Evolutionary conservation across 2,888 invertebrate genomes (phyloP).

Genomic region (Diaprepes abbreviatus): DNA sequence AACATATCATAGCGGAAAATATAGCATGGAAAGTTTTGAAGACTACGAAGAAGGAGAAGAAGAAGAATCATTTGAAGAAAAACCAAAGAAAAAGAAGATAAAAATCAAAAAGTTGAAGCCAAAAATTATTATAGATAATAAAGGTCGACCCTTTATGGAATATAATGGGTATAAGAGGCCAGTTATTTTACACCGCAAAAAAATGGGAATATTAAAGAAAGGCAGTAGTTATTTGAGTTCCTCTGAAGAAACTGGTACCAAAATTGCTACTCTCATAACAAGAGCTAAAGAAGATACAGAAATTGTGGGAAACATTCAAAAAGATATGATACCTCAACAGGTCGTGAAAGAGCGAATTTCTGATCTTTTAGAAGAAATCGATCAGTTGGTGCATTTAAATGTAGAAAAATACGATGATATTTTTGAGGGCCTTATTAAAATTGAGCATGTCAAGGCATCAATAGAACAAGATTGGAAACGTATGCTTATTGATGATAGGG

Average conservation of each 20-base stretch:
- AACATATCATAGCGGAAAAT: slow-evolving; percentile 2
- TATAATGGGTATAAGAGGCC: slow-evolving; percentile 60
- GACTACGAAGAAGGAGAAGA: slow-evolving; percentile 33
- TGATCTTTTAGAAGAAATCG: slow-evolving; percentile 59
- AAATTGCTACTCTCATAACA: slow-evolving; percentile 58
- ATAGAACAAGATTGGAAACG: slow-evolving; percentile 62
- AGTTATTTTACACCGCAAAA: slow-evolving; percentile 46
- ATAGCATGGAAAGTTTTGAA: slow-evolving; percentile 34
- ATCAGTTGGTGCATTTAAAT: slow-evolving; percentile 59
- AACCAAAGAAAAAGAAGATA: slow-evolving; percentile 49
- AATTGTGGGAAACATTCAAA: slow-evolving; percentile 38
- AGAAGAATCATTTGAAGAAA: slow-evolving; percentile 41
- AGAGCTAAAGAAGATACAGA: slow-evolving; percentile 55
- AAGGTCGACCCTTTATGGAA: slow-evolving; percentile 60
- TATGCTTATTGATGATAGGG: slow-evolving; percentile 56
- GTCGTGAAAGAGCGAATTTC: slow-evolving; percentile 61
- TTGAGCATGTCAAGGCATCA: slow-evolving; percentile 60
- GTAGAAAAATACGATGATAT: slow-evolving; percentile 58
- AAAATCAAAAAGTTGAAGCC: slow-evolving; percentile 59
- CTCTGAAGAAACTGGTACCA: slow-evolving; percentile 55
- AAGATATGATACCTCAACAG: slow-evolving; percentile 54
- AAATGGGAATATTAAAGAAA: slow-evolving; percentile 12
- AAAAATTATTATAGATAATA: slow-evolving; percentile 60
- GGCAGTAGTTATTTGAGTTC: slow-evolving; percentile 42
- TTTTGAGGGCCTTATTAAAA: slow-evolving; percentile 58